Percentiles rank a stretch among this genome's conserved stretches.
Conservation (phyloP, 35 echinoderm and acorn worm genomes). For the Apostichopus parvimensis region DNA sequence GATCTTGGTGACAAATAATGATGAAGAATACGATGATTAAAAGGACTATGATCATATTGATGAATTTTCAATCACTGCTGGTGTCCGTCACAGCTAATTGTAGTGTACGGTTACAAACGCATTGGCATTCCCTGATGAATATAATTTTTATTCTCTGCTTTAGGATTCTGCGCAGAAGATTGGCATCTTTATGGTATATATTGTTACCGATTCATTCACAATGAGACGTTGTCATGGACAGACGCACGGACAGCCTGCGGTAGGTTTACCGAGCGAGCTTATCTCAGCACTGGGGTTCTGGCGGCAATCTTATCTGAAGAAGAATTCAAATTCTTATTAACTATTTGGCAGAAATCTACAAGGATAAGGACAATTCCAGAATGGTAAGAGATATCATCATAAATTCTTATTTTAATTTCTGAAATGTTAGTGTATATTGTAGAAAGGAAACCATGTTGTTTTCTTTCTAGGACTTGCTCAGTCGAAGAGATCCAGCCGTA, state of each 20-base stretch:
- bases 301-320: constrained; percentile 27
- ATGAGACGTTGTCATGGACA: constrained; percentile 4
- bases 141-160: neutral
- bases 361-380: neutral
- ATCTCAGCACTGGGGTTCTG: neutral
- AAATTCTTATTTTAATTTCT: no score
- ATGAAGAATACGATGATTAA: no score
- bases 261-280: neutral
- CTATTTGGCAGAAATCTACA: neutral
- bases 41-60: no score
- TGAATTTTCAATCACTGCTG: no score
- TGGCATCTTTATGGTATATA: constrained; percentile 32
- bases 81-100: no score
- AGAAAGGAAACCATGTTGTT: no score
- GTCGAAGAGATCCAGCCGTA: no score
- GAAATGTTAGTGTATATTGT: neutral
- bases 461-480: no score
- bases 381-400: neutral
- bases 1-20: no score
- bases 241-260: neutral
- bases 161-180: constrained; percentile 22
- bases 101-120: no score
- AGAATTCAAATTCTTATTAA: constrained; percentile 1
- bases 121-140: no score
- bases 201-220: constrained; percentile 21